Evolutionary conservation across 2,888 invertebrate species (phyloP), one percentile per base, ranked within the genome.

Genomic region (Microctonus brassicae): DNA sequence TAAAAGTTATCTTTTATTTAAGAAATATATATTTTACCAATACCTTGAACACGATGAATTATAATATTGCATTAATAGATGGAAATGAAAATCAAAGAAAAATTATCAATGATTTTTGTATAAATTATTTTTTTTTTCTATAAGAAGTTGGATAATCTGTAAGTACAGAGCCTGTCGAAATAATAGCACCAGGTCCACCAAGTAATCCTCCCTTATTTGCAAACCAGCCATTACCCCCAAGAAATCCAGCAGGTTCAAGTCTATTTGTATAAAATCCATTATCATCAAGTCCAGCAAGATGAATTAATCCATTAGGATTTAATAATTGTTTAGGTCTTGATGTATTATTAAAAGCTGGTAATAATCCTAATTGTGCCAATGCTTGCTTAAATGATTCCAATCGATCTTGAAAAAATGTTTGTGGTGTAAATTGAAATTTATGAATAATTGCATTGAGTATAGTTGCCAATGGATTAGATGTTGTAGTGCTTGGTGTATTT

Each of bases 191-290:
- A 4, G 85, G 84, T 7, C 83, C 83, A 7, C 84, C 85, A 1
- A 85, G 75, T 58, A 85, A 79, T 10, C 85, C 84, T 0, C 85
- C 84, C 63, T 85, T 85, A 69, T 85, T 84, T 11, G 85, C 80
- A 53, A 84, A 79, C 85, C 84, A 85, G 13, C 84, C 85, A 58
- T 85, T 85, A 7, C 85, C 85, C 13, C 80, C 80, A 22, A 85
- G 75, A 70, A 84, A 80, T n/a, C 85, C 85, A 10, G 79, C 82
- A 1, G 82, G 78, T 10, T 84, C 82, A 22, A 81, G 58, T 33
- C 83, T 73, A 57, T 81, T 75, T 13, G 81, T 82, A 64, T 82
- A 81, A 62, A 83, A 83, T 33, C 81, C 82, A 0, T 81, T 71
- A 52, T 85, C 82, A 60, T 73, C 78, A 7, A 76, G 73, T 0